Base-by-base conservation (phyloP, 2,888 invertebrate genomes). In the Coenonympha arcania region DNA sequence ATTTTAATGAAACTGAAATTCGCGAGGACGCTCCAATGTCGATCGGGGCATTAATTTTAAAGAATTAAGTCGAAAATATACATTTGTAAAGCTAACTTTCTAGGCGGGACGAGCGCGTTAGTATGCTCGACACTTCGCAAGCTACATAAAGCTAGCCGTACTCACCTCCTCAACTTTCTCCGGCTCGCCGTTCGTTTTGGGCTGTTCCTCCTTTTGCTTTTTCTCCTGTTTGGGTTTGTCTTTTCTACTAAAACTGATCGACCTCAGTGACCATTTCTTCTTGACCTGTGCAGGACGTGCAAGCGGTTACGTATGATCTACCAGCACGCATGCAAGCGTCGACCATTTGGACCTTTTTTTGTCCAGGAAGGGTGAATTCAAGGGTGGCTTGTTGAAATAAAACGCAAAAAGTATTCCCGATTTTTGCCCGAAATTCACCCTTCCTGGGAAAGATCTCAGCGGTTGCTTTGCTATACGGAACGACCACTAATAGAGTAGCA, bases 241-340 rank as follows among this genome's bases (percentile, higher is more conserved):
- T 82, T 94, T 94, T 81, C 92, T 92, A 72, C 93, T 92, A 81
- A 95, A 95, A 72, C 94, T 94, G 86, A 95, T 92, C 72, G 92
- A 93, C 71, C 94, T 90, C 82, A 95, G 91, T 66, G 94, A 94
- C 94, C 94, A 95, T 88, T 94, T 94, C 90, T 94, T 94, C 90
- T 94, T 94, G 64, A 91, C 88, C 88, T 90, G 44, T 51, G 39
- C 39, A 45, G 24, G 26, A 39, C 31, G 31, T 45, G 45, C 45
- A 37, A 45, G 45, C 36, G 18, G 28, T 45, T 45, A 45, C 45
- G 19, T 37, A 37, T 26, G 9, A 24, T 36, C 45, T 45, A 45
- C 45, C 36, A 45, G 45, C 45, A 19, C 36, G 34, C 45, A 45
- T 37, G 45, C 45, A 45, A 28, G 36, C 36, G 19, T 16, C 22